Evolutionary conservation across 2,888 invertebrate genomes (phyloP), one percentile per base, ranked within the genome.

Genomic region (Spicauda simplicius): DNA sequence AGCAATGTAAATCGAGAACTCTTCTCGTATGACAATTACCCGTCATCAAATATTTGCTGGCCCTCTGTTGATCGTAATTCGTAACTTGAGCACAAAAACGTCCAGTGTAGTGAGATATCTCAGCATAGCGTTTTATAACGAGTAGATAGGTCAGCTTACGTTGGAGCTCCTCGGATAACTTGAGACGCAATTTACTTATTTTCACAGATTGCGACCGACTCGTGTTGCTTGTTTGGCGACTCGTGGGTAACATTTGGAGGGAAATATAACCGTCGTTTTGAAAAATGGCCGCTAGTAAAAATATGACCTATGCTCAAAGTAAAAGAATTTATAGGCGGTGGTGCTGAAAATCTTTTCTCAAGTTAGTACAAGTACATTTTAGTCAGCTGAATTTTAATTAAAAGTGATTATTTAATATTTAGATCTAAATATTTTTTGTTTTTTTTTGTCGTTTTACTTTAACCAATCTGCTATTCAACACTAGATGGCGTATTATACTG

Each of bases 201-300:
- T 86, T 83, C 78, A 73, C 77, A 81, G 81, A 84, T 86, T 83
- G 81, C 73, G 73, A 77, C 59, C 59, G 78, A 75, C 78, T 91
- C 91, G 76, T 80, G 77, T 91, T 89, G 83, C 91, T 87, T 91
- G 90, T 91, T 91, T 91, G 87, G 81, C 81, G 90, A 88, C 89
- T 88, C 86, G 73, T 76, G 86, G 85, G 86, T 81, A 81, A 82
- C 81, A 78, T 85, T 86, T 80, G 72, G 70, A 65, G 53, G 54
- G 65, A 58, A 59, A 65, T 65, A 59, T 65, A 45, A 65, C 59
- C 45, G 53, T 16, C 45, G 7, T 48, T 45, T 48, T 54, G 59
- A 55, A 66, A 66, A 59, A 45, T 65, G 30, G 30, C 54, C 4
- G 25, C 8, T 58, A 64, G 41, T 58, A 58, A 59, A 50, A 65